A percentile compares a stretch with the other conserved stretches of the same genome.
Conservation (phyloP, 2,797 vertebrate species). For the Rachycentron canadum region DNA sequence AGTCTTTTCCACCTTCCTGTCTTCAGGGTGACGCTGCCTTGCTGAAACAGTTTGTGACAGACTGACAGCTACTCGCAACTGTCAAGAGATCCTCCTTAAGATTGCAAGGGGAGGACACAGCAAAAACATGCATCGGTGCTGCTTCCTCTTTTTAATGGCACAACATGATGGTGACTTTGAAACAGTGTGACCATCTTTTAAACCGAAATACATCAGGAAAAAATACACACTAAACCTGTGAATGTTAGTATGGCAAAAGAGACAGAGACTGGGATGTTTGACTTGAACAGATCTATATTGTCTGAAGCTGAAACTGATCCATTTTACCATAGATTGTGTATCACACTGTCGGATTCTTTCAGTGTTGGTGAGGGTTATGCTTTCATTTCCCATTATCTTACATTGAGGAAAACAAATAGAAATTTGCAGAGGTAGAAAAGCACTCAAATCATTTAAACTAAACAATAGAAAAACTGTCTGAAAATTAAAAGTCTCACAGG, state of each 20-base stretch:
- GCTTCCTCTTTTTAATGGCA: conserved; percentile 58
- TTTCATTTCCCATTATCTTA: conserved; percentile 36
- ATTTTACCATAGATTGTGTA: neutral
- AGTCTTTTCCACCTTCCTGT: conserved; percentile 42
- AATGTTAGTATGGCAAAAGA: neutral
- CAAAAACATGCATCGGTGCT: neutral
- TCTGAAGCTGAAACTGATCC: neutral
- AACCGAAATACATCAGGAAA: neutral
- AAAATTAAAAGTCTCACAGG: neutral
- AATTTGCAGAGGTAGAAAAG: neutral
- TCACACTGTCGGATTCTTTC: neutral
- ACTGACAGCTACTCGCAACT: conserved; percentile 56
- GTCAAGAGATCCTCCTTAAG: conserved; percentile 55
- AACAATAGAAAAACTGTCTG: neutral
- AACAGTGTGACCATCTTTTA: neutral
- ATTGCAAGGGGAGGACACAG: conserved; percentile 21
- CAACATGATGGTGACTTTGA: conserved; percentile 10
- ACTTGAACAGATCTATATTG: neutral
- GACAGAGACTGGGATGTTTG: neutral
- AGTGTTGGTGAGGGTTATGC: neutral
- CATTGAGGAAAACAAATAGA: neutral
- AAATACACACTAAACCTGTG: neutral
- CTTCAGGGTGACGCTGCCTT: conserved; percentile 33
- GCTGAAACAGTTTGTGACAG: conserved; percentile 56
- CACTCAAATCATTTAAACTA: neutral